Base-by-base conservation (phyloP, 2,797 vertebrate genomes). In the Emys orbicularis region DNA sequence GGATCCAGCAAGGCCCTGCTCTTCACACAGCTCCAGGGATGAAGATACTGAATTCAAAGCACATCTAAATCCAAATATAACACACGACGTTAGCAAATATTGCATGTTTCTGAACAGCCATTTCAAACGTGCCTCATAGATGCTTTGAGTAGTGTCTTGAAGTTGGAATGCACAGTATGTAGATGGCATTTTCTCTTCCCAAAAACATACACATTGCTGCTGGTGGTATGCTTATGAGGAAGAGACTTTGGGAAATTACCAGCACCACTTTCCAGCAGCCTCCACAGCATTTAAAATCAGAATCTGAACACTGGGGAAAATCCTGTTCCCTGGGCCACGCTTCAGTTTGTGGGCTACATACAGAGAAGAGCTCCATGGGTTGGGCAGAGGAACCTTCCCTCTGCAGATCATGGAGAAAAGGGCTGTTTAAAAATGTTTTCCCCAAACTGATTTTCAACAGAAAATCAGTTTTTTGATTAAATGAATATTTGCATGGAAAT, bases 1-100 rank as follows among this genome's bases (percentile, higher is more conserved):
- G n/a, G 65, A 37, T 37, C n/a, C 19, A 37, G n/a, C 19, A 72
- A 72, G 19, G 5, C 65, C 53, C 18, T 16, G 7, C 41, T 65
- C 31, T 37, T 93, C 59, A 87, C 19, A n/a, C 8, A 2, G 3
- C 61, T 81, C 56, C 72, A 59, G 54, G 81, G 72, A 81, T 65
- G 83, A 84, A 89, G 89, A 19, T 61, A 54, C 5, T 47, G 92
- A 94, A 85, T 34, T 13, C 89, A 92, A 61, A 87, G 81, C 79
- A 79, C 47, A 12, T 53, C 49, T 6, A 68, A 90, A 94, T 89
- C 31, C 8, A 47, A 77, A 76, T 44, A 76, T 29, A 76, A 29
- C 23, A 27, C 13, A 16, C 68, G 6, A 6, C 11, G n/a, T 72
- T 25, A 21, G 6, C 44, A 44, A 76, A 77, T 47, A 47, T 47